Evolutionary conservation across 2,113 vertebrate species (phyloP).

Genomic region (Protomyctophum bolini): DNA sequence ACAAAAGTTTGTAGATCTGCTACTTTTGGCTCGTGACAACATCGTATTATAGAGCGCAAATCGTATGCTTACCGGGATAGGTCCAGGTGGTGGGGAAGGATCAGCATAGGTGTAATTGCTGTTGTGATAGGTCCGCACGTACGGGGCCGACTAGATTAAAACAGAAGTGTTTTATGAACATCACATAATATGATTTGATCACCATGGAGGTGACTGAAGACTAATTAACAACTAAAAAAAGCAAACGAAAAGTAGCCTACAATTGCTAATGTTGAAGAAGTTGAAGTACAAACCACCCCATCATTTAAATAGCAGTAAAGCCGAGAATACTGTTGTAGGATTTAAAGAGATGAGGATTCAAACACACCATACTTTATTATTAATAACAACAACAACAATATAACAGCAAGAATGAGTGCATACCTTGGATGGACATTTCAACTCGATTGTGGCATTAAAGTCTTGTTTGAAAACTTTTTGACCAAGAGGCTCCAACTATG

Average conservation of each 20-base stretch:
- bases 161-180: constrained; percentile 5
- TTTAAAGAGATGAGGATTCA: too few relatives aligned
- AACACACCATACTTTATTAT: too few relatives aligned
- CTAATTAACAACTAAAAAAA: too few relatives aligned
- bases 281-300: neutral
- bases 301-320: too few relatives aligned
- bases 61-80: constrained; percentile 74
- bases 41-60: too few relatives aligned
- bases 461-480: constrained; percentile 76
- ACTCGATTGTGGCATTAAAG: constrained; percentile 45
- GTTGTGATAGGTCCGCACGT: constrained; percentile 83
- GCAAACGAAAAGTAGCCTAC: too few relatives aligned
- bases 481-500: constrained; percentile 84
- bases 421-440: constrained; percentile 86
- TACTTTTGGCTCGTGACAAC: too few relatives aligned
- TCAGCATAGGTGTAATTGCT: constrained; percentile 77
- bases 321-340: too few relatives aligned
- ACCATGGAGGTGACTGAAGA: neutral
- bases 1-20: too few relatives aligned
- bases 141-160: constrained; percentile 78
- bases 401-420: neutral
- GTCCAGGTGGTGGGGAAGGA: constrained; percentile 66
- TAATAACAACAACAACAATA: neutral
- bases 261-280: neutral
- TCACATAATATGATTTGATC: neutral